Evolutionary conservation across 2,113 vertebrate genomes (phyloP).

Genomic region (Colossoma macropomum): DNA sequence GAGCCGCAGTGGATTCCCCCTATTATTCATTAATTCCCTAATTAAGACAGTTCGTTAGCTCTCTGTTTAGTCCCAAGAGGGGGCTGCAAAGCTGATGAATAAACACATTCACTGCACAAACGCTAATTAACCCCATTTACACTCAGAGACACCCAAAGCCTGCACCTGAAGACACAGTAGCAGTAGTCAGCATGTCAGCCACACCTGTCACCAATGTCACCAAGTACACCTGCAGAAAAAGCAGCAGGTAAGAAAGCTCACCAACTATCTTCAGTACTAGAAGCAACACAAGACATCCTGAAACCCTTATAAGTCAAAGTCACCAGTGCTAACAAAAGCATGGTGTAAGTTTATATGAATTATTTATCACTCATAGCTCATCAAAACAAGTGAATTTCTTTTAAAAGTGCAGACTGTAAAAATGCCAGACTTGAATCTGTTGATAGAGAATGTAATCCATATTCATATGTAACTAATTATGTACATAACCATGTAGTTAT

Average conservation of each 20-base stretch:
- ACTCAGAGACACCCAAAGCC: conserved; percentile 39
- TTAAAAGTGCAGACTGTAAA: too few species aligned
- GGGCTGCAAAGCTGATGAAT: conserved; percentile 59
- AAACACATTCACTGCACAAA: conserved; percentile 56
- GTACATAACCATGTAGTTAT: too few species aligned
- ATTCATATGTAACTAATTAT: too few species aligned
- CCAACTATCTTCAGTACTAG: not conserved
- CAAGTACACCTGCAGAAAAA: not conserved
- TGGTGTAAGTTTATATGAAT: too few species aligned
- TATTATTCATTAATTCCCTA: conserved; percentile 56
- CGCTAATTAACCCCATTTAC: conserved; percentile 61
- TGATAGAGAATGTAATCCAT: too few species aligned
- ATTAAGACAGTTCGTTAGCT: conserved; percentile 62
- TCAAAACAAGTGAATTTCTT: too few species aligned
- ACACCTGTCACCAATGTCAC: not conserved
- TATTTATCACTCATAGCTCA: too few species aligned
- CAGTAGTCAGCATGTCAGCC: not conserved
- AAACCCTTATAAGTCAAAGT: too few species aligned
- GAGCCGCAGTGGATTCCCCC: conserved; percentile 19
- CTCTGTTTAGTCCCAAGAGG: conserved; percentile 47
- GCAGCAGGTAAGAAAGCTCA: not conserved
- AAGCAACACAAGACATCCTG: not conserved
- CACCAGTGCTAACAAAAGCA: too few species aligned
- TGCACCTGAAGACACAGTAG: conserved; percentile 30
- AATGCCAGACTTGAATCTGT: too few species aligned